These are phyloP conservation scores for Mormyrus lacerda DNA, from an alignment of 2,113 vertebrate species.

Conservation along the genomic window DNA sequence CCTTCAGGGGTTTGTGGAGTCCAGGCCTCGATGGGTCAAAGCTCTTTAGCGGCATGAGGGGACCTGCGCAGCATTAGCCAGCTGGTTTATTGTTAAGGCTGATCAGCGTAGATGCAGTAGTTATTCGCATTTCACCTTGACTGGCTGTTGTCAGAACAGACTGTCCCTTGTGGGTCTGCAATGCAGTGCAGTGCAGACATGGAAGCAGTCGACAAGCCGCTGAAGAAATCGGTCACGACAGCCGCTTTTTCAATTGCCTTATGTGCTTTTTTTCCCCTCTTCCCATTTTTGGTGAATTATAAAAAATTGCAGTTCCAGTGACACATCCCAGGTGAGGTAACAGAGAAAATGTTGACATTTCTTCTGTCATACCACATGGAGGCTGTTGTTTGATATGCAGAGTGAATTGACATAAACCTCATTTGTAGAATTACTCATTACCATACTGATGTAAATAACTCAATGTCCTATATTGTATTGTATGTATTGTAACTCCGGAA, in stretches of 20 bases:
- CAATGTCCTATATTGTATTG: background rate
- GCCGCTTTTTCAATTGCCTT: constrained; percentile 3
- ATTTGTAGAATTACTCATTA: background rate
- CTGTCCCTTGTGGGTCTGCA: background rate
- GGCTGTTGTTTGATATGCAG: background rate
- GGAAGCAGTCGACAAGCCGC: constrained; percentile 33
- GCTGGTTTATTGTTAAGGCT: no score
- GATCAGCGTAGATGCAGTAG: background rate
- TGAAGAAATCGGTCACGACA: constrained; percentile 49
- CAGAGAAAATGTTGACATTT: constrained; percentile 27
- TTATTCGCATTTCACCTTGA: background rate
- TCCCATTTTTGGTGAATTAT: constrained; percentile 26
- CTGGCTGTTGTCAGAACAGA: background rate
- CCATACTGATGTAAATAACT: background rate
- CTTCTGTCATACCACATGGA: background rate
- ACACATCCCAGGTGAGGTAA: constrained; percentile 24
- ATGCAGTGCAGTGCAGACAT: background rate
- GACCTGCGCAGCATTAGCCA: no score
- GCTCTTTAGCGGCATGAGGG: no score
- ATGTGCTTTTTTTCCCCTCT: background rate
- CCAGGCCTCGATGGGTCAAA: no score
- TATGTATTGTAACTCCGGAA: background rate
- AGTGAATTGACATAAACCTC: background rate
- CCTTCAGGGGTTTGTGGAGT: no score
- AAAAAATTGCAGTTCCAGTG: constrained; percentile 31